A percentile compares a stretch with the other conserved stretches of the same genome.
These are phyloP conservation scores for Orientallactaga bullata DNA, from an alignment of 2,113 vertebrate genomes.

Conservation along the genomic window DNA sequence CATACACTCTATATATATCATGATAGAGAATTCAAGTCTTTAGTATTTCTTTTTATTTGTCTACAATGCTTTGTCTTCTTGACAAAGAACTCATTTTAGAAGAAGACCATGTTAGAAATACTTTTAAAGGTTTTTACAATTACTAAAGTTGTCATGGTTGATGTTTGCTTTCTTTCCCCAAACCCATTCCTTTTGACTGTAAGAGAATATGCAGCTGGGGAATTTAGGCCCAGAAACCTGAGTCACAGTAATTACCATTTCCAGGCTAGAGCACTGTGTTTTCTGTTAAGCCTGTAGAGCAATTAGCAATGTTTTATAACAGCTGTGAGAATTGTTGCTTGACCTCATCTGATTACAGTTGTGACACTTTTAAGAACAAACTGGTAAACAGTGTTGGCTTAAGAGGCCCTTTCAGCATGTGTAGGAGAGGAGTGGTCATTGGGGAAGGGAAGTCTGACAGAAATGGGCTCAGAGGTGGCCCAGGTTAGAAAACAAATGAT, in stretches of 20 bases:
- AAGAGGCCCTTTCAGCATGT: constrained; percentile 53
- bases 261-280: constrained; percentile 63
- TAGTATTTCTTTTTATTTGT: constrained; percentile 41
- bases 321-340: constrained; percentile 86
- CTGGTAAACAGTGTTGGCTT: constrained; percentile 81
- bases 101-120: background rate
- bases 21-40: constrained; percentile 56
- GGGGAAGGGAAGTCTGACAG: constrained; percentile 67
- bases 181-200: background rate
- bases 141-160: constrained; percentile 13
- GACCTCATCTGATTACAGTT: constrained; percentile 79
- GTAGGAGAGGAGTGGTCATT: constrained; percentile 53
- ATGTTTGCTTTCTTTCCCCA: background rate
- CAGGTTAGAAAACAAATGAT: constrained; percentile 57
- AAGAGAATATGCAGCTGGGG: constrained; percentile 64
- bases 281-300: constrained; percentile 79
- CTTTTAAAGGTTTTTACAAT: constrained; percentile 25
- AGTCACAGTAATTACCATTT: constrained; percentile 81
- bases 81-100: constrained; percentile 8
- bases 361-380: constrained; percentile 85
- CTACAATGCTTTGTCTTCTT: background rate
- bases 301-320: constrained; percentile 89
- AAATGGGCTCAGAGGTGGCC: constrained; percentile 25
- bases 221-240: constrained; percentile 71
- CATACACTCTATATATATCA: too few species aligned